Percentiles rank a stretch among this genome's conserved stretches.
These are phyloP conservation scores for Phenganax marumi DNA, from an alignment of 92 coral and sea anemone species.

Conservation along the genomic window DNA sequence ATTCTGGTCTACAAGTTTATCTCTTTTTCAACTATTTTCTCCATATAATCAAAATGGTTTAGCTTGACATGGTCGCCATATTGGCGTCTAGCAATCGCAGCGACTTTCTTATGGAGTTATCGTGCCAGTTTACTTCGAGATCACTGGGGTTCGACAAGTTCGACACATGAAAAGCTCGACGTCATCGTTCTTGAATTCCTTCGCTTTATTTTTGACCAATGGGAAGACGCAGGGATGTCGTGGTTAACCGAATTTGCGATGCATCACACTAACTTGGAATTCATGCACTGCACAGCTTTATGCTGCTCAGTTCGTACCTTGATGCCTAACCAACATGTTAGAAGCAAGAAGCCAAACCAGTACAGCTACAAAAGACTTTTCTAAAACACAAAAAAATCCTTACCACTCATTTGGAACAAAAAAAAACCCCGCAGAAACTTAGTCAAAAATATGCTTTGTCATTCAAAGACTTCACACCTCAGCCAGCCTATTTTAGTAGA, in stretches of 20 bases:
- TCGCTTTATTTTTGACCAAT: no score
- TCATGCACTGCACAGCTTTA: background rate
- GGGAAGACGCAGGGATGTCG: no score
- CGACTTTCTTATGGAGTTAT: no score
- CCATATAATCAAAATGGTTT: no score
- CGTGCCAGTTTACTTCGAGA: no score
- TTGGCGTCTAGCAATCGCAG: no score
- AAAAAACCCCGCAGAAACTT: background rate
- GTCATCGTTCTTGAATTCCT: no score
- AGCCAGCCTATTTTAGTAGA: background rate
- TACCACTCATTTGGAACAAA: background rate
- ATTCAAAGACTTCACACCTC: background rate
- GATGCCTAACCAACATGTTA: background rate
- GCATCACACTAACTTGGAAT: background rate
- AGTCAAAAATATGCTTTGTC: background rate
- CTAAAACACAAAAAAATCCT: background rate
- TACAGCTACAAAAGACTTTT: background rate
- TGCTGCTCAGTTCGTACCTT: constrained; percentile 9
- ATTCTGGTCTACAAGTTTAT: no score
- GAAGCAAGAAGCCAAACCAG: constrained; percentile 33
- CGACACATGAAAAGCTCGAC: no score
- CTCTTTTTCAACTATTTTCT: no score
- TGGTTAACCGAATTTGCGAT: background rate
- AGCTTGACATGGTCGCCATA: no score
- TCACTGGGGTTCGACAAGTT: no score